Evolutionary conservation across 2,797 vertebrate species (phyloP).

Genomic region (Myotis pilosus): DNA sequence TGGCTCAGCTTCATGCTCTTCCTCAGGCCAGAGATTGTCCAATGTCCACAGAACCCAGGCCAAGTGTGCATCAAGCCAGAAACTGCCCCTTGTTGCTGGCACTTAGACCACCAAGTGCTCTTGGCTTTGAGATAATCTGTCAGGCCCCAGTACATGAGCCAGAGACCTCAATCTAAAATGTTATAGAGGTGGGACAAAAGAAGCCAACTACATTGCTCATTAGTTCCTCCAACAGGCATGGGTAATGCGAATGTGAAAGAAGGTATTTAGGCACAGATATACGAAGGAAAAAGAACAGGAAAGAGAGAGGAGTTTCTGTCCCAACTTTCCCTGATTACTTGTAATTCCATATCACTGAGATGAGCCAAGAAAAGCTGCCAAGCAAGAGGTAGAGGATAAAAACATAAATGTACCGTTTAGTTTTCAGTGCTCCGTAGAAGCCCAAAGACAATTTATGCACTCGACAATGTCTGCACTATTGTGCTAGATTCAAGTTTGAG

Average conservation of each 20-base stretch:
- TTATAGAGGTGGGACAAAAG: neutral
- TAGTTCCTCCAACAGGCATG: neutral
- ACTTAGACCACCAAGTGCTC: neutral
- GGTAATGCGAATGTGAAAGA: neutral
- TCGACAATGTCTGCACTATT: neutral
- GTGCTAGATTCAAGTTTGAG: neutral
- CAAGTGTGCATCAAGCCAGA: neutral
- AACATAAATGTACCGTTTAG: neutral
- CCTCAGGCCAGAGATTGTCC: neutral
- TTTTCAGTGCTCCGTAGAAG: constrained; percentile 8
- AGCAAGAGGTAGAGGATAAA: neutral
- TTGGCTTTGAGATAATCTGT: neutral
- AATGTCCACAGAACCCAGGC: neutral
- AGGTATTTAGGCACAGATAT: neutral
- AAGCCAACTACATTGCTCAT: neutral
- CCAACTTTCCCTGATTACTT: neutral
- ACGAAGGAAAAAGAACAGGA: neutral
- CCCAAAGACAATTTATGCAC: neutral
- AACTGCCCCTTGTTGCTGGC: neutral
- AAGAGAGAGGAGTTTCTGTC: neutral
- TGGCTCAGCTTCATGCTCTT: neutral
- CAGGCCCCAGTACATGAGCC: neutral
- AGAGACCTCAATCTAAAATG: neutral
- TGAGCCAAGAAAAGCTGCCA: constrained; percentile 12
- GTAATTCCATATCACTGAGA: neutral